These are phyloP conservation scores for Hippopotamyrus pictus DNA, from an alignment of 2,797 vertebrate species.

Conservation along the genomic window DNA sequence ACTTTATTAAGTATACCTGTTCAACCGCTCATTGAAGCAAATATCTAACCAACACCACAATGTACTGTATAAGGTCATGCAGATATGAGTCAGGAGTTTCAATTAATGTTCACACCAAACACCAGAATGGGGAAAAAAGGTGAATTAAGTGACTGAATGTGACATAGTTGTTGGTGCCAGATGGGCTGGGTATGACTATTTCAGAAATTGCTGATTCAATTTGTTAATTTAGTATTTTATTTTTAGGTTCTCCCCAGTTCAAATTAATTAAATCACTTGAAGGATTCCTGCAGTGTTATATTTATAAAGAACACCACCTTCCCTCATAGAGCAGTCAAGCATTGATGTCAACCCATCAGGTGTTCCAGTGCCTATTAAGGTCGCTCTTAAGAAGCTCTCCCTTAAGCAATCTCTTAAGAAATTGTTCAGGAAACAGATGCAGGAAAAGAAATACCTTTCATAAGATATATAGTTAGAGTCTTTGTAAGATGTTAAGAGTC, in stretches of 20 bases:
- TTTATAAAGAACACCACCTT: too few species aligned
- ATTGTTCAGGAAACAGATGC: not conserved
- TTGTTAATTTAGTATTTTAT: too few species aligned
- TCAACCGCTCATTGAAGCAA: not conserved
- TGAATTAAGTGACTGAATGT: not conserved
- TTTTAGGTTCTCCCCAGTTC: too few species aligned
- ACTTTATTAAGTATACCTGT: not conserved
- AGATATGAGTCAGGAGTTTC: not conserved
- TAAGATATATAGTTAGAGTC: not conserved
- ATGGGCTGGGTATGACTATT: not conserved
- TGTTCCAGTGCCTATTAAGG: too few species aligned
- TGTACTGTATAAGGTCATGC: not conserved
- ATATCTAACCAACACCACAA: not conserved
- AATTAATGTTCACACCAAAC: not conserved
- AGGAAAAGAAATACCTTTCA: not conserved
- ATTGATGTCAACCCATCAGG: too few species aligned
- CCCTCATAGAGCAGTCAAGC: too few species aligned
- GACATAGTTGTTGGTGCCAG: not conserved
- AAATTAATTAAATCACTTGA: too few species aligned
- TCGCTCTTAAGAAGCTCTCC: not conserved
- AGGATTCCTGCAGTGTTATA: too few species aligned
- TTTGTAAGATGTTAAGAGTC: not conserved
- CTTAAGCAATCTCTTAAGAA: not conserved
- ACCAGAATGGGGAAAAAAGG: not conserved
- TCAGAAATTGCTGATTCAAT: too few species aligned